phyloP scores from a whole-genome alignment of 2,888 invertebrate species.

The Phaonia tiefii region DNA sequence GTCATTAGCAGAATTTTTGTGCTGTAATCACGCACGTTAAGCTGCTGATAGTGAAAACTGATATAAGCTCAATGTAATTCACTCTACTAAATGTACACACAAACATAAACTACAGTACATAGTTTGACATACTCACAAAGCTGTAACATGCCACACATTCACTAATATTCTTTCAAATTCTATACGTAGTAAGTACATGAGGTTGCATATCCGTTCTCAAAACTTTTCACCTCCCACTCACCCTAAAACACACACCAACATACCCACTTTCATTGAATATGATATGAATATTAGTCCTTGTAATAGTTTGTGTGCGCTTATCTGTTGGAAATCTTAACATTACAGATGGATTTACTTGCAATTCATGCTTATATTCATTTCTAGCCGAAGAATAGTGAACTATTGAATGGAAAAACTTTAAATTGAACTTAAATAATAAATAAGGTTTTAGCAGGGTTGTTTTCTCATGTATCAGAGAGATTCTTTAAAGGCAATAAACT shows the following conservation, averaged over 20 bases:
- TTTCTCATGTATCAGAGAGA: too few relatives aligned
- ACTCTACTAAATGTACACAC: slow-evolving; percentile 27
- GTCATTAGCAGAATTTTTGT: slow-evolving; percentile 59
- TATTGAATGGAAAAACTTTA: slow-evolving; percentile 31
- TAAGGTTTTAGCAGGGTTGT: slow-evolving; percentile 33
- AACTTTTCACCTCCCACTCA: slow-evolving; percentile 41
- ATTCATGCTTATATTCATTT: slow-evolving; percentile 35
- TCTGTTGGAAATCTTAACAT: slow-evolving; percentile 56
- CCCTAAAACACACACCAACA: not conserved
- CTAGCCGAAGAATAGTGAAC: slow-evolving; percentile 10
- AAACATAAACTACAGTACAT: slow-evolving; percentile 39
- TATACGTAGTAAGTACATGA: slow-evolving; percentile 58
- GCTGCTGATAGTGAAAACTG: slow-evolving; percentile 62
- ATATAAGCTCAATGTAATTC: slow-evolving; percentile 64
- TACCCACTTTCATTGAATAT: slow-evolving; percentile 12
- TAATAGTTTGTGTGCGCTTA: slow-evolving; percentile 22
- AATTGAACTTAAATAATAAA: slow-evolving; percentile 40
- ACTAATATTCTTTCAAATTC: slow-evolving; percentile 33
- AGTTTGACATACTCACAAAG: slow-evolving; percentile 14
- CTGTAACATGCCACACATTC: not conserved
- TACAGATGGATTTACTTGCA: slow-evolving; percentile 36
- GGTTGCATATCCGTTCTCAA: slow-evolving; percentile 56
- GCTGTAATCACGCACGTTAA: slow-evolving; percentile 66
- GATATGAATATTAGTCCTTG: not conserved
- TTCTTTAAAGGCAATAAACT: slow-evolving; percentile 20